Base-by-base conservation (phyloP, 2,113 vertebrate genomes). In the Rana temporaria region DNA sequence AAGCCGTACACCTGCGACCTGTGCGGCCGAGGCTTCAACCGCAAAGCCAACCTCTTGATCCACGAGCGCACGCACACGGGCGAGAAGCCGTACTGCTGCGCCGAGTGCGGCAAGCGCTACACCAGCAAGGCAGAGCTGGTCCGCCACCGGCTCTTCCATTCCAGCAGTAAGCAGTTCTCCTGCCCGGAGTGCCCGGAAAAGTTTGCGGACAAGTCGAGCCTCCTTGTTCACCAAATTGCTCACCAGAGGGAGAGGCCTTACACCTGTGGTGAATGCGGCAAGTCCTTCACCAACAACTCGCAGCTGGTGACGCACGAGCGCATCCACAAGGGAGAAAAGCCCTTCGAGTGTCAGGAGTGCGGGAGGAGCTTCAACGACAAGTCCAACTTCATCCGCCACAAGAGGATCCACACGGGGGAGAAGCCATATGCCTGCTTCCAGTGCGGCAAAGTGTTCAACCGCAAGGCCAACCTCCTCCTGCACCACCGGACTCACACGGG, bases 31-130 rank as follows among this genome's bases (percentile, higher is more conserved):
- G 88, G 63, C 17, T 81, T 81, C 19, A 72, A 63, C 26, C 34
- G 70, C 6, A 81, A 63, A 16, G 59, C 79, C 16, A 72, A 59
- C 16, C 79, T 81, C 4, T 22, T 73, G 9, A 63, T 63, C 52
- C 79, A 81, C 20, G 34, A 64, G 12, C 86, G 87, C 73, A 90
- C 88, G 74, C 90, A 91, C 84, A 85, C 88, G 65, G 88, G 88
- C 83, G 90, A 89, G 69, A 90, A 90, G 68, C 85, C 87, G 74
- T 86, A 88, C 48, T 79, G 87, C n/a, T 86, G 87, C 79, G 59
- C 81, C 68, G 81, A 84, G 0, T 93, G 91, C 9, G 86, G 91
- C 32, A 91, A 89, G 55, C 65, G 78, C 6, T 92, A 91, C 78
- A 87, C 82, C 84, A 84, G 76, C 82, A 81, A 87, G 66, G 62